Percentiles rank a stretch among this genome's conserved stretches.
These are phyloP conservation scores for Microhierax caerulescens DNA, from an alignment of 2,797 vertebrate genomes.

Conservation along the genomic window DNA sequence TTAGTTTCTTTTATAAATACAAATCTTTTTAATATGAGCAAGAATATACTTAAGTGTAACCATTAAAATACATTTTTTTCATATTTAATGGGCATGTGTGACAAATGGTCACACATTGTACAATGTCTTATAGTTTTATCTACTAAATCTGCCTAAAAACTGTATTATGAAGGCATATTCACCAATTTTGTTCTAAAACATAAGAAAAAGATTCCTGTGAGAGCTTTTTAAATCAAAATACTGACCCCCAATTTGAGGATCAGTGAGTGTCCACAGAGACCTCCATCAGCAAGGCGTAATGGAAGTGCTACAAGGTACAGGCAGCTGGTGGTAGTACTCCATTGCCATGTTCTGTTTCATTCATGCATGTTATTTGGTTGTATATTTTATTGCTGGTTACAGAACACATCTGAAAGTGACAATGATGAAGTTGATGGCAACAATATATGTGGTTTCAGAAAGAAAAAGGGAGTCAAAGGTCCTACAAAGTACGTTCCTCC, in stretches of 20 bases:
- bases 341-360: background rate
- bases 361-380: conserved; percentile 32
- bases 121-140: background rate
- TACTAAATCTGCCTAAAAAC: background rate
- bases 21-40: background rate
- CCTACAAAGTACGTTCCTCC: conserved; percentile 62
- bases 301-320: background rate
- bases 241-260: background rate
- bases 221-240: background rate
- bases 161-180: background rate
- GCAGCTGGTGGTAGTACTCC: background rate
- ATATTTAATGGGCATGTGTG: background rate
- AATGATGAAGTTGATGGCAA: conserved; percentile 84
- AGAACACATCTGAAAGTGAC: conserved; percentile 75
- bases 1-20: background rate
- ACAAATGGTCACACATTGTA: background rate
- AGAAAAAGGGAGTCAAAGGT: conserved; percentile 79
- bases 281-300: background rate
- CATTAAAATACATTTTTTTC: background rate
- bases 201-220: background rate
- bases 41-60: background rate
- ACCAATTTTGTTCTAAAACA: background rate
- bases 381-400: conserved; percentile 71
- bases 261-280: background rate
- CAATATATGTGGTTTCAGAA: conserved; percentile 76